Evolutionary conservation across 2,113 vertebrate species (phyloP).

Genomic region (Mus pahari): DNA sequence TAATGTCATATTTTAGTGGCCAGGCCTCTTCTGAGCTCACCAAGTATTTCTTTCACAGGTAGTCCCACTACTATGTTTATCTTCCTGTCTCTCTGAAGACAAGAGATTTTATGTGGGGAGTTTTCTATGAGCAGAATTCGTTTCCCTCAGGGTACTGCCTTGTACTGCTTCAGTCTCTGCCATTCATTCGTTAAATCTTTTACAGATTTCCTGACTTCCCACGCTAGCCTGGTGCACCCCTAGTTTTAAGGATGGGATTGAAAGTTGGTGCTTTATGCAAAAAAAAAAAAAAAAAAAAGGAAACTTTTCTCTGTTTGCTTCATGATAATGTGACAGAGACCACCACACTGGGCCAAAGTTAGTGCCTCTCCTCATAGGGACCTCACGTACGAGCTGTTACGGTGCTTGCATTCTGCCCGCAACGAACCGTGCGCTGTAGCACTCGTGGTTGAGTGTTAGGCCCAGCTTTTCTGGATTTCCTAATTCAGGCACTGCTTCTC

Average conservation of each 20-base stretch:
- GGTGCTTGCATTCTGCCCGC: background rate
- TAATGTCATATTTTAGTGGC: conserved; percentile 54
- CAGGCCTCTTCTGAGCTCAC: background rate
- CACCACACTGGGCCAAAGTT: background rate
- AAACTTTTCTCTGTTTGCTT: background rate
- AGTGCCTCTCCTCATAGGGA: background rate
- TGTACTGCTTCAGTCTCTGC: conserved; percentile 11
- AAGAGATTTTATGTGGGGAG: background rate
- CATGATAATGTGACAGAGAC: background rate
- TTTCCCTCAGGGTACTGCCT: conserved; percentile 31
- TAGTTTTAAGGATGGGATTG: background rate
- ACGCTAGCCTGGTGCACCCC: background rate
- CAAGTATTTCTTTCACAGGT: conserved; percentile 37
- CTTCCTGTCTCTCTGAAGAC: background rate
- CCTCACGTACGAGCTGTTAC: background rate
- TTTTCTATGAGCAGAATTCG: conserved; percentile 26
- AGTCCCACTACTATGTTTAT: background rate
- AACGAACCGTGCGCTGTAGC: background rate
- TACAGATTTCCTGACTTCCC: background rate
- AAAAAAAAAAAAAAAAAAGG: no score
- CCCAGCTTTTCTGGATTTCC: background rate
- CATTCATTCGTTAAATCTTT: background rate
- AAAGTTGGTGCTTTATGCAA: background rate
- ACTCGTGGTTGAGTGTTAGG: background rate
- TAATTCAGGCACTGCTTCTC: background rate